Percentiles rank a stretch among this genome's conserved stretches.
Conservation (phyloP, 2,797 vertebrate species). For the Xiphorhynchus erythropygius region DNA sequence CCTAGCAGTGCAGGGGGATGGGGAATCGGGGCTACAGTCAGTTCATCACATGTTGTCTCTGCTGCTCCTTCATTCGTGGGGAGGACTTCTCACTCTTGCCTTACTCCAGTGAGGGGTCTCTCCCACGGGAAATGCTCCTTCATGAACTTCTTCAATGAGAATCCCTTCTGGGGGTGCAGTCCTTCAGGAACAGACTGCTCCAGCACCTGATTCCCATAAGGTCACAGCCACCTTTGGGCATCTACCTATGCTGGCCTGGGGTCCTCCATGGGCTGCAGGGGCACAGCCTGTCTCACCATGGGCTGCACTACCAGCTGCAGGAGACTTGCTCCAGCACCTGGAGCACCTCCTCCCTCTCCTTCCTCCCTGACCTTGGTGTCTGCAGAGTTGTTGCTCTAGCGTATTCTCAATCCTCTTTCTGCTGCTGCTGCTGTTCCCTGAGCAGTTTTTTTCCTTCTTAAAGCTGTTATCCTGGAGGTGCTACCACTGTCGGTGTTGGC, state of each 20-base stretch:
- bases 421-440: not conserved
- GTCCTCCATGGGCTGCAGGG: not conserved
- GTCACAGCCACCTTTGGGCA: not conserved
- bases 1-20: not conserved
- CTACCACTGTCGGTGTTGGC: not conserved
- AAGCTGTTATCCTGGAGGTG: not conserved
- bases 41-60: not conserved
- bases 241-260: not conserved
- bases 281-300: not conserved
- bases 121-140: not conserved
- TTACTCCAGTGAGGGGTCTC: not conserved
- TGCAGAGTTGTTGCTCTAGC: not conserved
- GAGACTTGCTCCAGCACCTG: rapidly evolving
- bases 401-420: not conserved
- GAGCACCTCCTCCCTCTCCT: not conserved
- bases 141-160: not conserved
- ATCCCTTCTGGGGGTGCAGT: not conserved
- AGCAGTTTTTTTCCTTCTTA: not conserved
- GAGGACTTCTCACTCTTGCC: not conserved
- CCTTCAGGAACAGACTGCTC: not conserved
- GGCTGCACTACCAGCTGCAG: not conserved
- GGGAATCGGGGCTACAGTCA: not conserved
- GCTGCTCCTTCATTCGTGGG: not conserved
- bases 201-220: not conserved
- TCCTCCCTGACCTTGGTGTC: not conserved